phyloP scores from a whole-genome alignment of 2,113 vertebrate species.

The Promerops cafer region DNA sequence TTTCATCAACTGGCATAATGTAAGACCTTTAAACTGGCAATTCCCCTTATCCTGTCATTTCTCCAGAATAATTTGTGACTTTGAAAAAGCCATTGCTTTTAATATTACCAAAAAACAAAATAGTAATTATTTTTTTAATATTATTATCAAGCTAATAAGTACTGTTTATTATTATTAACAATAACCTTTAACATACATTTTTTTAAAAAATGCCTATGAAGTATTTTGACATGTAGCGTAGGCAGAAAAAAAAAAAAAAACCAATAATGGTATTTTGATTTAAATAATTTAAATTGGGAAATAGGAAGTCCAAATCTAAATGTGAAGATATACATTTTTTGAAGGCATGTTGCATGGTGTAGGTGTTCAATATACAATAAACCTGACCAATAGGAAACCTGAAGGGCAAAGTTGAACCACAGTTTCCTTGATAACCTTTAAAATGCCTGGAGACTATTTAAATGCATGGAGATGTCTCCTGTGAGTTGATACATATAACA shows the following conservation, averaged over 20 bases:
- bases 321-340: not conserved
- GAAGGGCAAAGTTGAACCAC: not conserved
- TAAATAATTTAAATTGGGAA: not conserved
- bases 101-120: not conserved
- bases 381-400: not conserved
- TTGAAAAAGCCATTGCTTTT: not conserved
- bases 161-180: not conserved
- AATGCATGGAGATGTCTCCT: not conserved
- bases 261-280: rapidly evolving
- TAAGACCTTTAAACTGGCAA: not conserved
- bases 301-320: not conserved
- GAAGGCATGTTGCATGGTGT: not conserved
- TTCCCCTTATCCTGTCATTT: rapidly evolving
- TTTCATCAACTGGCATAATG: not conserved
- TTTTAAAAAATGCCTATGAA: not conserved
- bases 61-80: not conserved
- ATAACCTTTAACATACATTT: not conserved
- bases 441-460: not conserved
- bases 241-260: not conserved
- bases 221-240: not conserved
- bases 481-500: not conserved
- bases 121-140: too few species aligned
- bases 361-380: not conserved
- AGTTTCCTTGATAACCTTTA: not conserved
- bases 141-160: not conserved